Evolutionary conservation across 2,797 vertebrate species (phyloP).

Genomic region (Lutjanus argentimaculatus): DNA sequence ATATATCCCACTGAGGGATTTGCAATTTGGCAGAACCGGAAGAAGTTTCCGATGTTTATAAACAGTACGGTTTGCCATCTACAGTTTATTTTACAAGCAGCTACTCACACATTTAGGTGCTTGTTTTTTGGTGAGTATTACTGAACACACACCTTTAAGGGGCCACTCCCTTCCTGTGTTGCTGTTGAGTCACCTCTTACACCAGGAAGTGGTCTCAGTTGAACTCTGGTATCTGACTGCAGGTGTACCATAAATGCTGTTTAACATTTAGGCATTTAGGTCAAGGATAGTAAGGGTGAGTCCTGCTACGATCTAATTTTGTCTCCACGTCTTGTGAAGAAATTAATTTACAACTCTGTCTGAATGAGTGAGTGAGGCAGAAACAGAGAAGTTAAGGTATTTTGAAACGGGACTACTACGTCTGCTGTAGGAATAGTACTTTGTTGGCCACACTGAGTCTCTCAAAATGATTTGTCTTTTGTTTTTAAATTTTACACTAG

Average conservation of each 20-base stretch:
- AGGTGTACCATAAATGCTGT: slow-evolving; percentile 20
- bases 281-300: slow-evolving; percentile 44
- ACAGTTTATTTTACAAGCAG: neutral
- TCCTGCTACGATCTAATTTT: slow-evolving; percentile 48
- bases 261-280: slow-evolving; percentile 48
- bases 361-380: slow-evolving; percentile 4
- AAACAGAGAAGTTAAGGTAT: slow-evolving; percentile 17
- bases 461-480: neutral
- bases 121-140: neutral
- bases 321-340: slow-evolving; percentile 16
- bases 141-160: slow-evolving; percentile 14
- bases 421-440: neutral
- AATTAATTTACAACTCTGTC: neutral
- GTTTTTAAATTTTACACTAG: neutral
- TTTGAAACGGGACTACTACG: neutral
- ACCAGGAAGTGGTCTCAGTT: slow-evolving; percentile 46
- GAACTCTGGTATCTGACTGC: slow-evolving; percentile 26
- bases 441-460: neutral
- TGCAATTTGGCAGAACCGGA: neutral
- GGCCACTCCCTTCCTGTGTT: slow-evolving; percentile 56
- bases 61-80: neutral
- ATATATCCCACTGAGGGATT: too few relatives aligned
- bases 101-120: neutral
- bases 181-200: slow-evolving; percentile 58
- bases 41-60: neutral